Evolutionary conservation across 2,797 vertebrate species (phyloP), one percentile per base, ranked within the genome.

Genomic region (Tiaroga cobitis): DNA sequence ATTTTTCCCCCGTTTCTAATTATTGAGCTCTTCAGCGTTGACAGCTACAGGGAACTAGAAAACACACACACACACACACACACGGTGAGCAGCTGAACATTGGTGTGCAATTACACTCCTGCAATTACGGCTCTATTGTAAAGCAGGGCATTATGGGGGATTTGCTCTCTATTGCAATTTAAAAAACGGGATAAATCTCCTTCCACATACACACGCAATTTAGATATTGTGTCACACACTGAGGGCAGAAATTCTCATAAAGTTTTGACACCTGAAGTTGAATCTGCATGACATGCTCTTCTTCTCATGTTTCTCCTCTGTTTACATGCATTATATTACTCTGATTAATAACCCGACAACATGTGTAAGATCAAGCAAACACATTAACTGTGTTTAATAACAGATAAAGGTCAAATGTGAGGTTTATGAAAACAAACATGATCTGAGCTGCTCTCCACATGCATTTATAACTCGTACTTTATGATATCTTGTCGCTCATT

Each of bases 61-160:
- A 34, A 51, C 84, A 85, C 81, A 73, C 49, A 26, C 69, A 61
- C 75, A 73, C 73, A 75, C 26, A 74, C 56, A 86, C 54, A 81
- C 49, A 82, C n/a, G 19, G 26, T 72, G 39, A 76, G 84, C 56
- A 82, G 92, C 93, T 92, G 92, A 94, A 92, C 93, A 94, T 93
- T 93, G 92, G 93, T 94, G 94, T 92, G 94, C 95, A 95, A 96
- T 96, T 95, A 96, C 95, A 96, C 93, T 94, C 92, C 94, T 93
- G 95, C 95, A 95, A 96, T 96, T 95, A 96, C 89, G 91, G 90
- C 92, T 95, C 93, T 93, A 95, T 95, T 95, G 95, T 95, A 93
- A 95, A 89, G 87, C 91, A 74, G 88, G 91, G 94, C 93, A 95
- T 95, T 95, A 92, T 92, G 88, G 92, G 92, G 93, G 94, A 95